Conservation (phyloP, 1,140 invertebrate genomes). For the Panagrolaimus sp. region DNA sequence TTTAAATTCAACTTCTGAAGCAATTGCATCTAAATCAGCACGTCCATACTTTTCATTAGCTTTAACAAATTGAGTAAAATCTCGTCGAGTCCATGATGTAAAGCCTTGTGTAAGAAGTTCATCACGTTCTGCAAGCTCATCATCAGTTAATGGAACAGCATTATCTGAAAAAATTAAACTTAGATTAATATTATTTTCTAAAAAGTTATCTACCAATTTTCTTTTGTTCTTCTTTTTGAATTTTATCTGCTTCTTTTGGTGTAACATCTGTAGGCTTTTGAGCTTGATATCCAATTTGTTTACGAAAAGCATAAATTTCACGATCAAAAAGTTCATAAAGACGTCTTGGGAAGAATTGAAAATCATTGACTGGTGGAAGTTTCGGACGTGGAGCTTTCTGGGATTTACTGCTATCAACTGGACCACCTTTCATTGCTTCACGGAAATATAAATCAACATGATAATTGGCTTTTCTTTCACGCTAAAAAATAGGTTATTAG, state of each 20-base stretch:
- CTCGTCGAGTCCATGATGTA: conserved; percentile 64
- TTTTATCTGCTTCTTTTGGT: conserved; percentile 75
- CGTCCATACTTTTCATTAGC: conserved; percentile 96
- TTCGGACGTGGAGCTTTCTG: conserved; percentile 78
- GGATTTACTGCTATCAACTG: conserved; percentile 23
- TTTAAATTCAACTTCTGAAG: conserved; percentile 88
- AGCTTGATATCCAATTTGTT: conserved; percentile 82
- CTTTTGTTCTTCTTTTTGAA: conserved; percentile 87
- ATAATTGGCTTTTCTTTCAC: conserved; percentile 97
- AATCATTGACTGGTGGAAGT: conserved; percentile 96
- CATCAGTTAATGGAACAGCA: conserved; percentile 78
- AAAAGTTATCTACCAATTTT: conserved; percentile 66
- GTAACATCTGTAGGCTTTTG: conserved; percentile 90
- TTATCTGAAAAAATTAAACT: conserved; percentile 65
- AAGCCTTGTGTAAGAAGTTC: conserved; percentile 69
- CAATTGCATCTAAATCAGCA: conserved; percentile 94
- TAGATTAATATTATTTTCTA: too few relatives aligned
- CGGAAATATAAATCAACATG: conserved; percentile 94
- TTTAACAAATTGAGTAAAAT: conserved; percentile 98
- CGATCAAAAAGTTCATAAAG: conserved; percentile 95
- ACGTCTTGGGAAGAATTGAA: conserved; percentile 95
- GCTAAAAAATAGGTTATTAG: conserved; percentile 60
- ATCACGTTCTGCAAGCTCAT: conserved; percentile 84
- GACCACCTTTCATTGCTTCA: conserved; percentile 33
- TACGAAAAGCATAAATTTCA: conserved; percentile 94